phyloP scores from a whole-genome alignment of 2,113 vertebrate genomes.

The Dolichallabes microphthalmus region DNA sequence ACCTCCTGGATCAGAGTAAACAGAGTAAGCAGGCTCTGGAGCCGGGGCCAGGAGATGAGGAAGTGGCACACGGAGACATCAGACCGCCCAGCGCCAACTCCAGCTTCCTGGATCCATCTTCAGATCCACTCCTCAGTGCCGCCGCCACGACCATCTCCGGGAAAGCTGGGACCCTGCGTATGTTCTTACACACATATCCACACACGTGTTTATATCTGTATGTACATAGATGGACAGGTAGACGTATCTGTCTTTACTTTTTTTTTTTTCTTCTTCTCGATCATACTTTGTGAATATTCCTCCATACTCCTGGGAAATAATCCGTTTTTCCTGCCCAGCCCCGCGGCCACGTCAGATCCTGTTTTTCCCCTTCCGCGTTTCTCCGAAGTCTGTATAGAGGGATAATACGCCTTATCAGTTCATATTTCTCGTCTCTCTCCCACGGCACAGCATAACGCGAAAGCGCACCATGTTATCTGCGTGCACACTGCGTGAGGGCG shows the following conservation, averaged over 20 bases:
- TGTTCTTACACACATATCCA: conserved; percentile 39
- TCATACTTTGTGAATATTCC: neutral
- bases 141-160: conserved; percentile 69
- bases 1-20: conserved; percentile 85
- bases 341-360: conserved; percentile 29
- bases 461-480: neutral
- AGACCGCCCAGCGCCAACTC: conserved; percentile 66
- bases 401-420: conserved; percentile 33
- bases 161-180: conserved; percentile 82
- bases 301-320: conserved; percentile 4
- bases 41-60: conserved; percentile 67
- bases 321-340: neutral
- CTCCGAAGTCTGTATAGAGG: conserved; percentile 17
- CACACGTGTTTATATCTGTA: neutral
- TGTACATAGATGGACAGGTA: neutral
- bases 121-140: conserved; percentile 73
- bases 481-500: neutral
- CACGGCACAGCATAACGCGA: neutral
- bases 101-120: conserved; percentile 75
- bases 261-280: neutral
- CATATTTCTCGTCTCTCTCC: neutral
- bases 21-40: conserved; percentile 74
- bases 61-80: conserved; percentile 65
- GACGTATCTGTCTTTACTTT: neutral
- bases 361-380: conserved; percentile 9